Evolutionary conservation across 2,113 vertebrate genomes (phyloP), one percentile per base, ranked within the genome.

Genomic region (Phrynocephalus versicolor): DNA sequence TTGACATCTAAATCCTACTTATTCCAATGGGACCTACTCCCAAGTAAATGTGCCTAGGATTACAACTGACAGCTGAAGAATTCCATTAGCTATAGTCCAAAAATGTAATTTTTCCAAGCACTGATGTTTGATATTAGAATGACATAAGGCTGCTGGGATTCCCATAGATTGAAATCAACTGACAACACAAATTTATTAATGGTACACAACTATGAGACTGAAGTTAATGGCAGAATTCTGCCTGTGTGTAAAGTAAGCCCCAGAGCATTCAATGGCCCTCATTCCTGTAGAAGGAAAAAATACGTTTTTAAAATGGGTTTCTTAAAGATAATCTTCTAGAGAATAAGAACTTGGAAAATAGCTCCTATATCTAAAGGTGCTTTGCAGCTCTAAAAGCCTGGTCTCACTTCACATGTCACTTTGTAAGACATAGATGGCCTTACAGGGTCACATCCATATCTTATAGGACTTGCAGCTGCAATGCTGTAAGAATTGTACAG

Each of bases 261-360:
- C 45, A 75, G 4, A 1, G 45, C 21, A 5, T 21, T 65, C 55
- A 9, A 27, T 4, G 89, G 67, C 14, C 4, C 21, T 33, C 23
- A 4, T 35, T 78, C 62, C 75, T n/a, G 58, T 10, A 33, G 57
- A 3, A 65, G 62, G 62, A 65, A 18, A 9, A 72, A 89, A 81
- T 6, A 72, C 13, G 58, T 78, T 51, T 76, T 57, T 76, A 30
- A 51, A 60, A 83, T 87, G 76, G 62, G 72, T 79, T 69, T 14
- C 70, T 69, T 51, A 77, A 79, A 94, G 51, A 6, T 64, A 45
- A 81, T 23, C 80, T 0, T 19, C 77, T 60, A 83, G 41, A 62
- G 80, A 84, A 8, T 41, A 82, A 51, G 4, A 79, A 3, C 80
- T 57, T 41, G 10, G 0, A 25, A 39, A 88, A 89, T 85, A 1